Base-by-base conservation (phyloP, 2,888 invertebrate genomes). In the Willowsia nigromaculata region DNA sequence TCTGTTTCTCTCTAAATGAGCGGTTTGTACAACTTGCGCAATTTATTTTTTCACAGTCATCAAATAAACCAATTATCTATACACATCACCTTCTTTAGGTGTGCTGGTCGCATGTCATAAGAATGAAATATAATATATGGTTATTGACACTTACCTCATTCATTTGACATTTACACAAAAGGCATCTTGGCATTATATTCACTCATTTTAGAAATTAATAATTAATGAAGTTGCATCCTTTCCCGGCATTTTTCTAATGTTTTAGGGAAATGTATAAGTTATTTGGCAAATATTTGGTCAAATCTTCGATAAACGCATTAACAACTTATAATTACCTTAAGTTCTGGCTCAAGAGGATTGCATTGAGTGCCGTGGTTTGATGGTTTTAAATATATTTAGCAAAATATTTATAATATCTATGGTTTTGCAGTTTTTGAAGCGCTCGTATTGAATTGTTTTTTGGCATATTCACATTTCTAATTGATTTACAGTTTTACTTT, bases 371-470 rank as follows among this genome's bases (percentile, higher is more conserved):
- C 15, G n/a, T 50, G 50, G 50, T 50, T n/a, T n/a, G n/a, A n/a
- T n/a, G n/a, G n/a, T n/a, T n/a, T n/a, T n/a, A 18, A 50, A 5
- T 5, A 18, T n/a, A 0, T 18, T 50, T 18, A 2, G 2, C 47
- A n/a, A 18, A 18, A 11, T 13, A 9, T 50, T 50, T 50, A 18
- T n/a, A 50, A 2, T 13, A 25, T 27, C 25, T 25, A 13, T 59
- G 5, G 4, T 59, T 22, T 81, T 81, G 81, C 81, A 62, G 81
- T 81, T 43, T 43, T 59, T 7, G 5, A 81, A 81, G 81, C 62
- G 81, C 81, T 81, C 81, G 13, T 18, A 50, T n/a, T 50, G 50
- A 50, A 50, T 50, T n/a, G 18, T 11, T 1, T 47, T 47, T 56
- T 59, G 1, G 65, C 15, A 68, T 37, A 18, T 15, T 27, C 3